These are phyloP conservation scores for Buathra laborator DNA, from an alignment of 2,888 invertebrate genomes.

Conservation along the genomic window DNA sequence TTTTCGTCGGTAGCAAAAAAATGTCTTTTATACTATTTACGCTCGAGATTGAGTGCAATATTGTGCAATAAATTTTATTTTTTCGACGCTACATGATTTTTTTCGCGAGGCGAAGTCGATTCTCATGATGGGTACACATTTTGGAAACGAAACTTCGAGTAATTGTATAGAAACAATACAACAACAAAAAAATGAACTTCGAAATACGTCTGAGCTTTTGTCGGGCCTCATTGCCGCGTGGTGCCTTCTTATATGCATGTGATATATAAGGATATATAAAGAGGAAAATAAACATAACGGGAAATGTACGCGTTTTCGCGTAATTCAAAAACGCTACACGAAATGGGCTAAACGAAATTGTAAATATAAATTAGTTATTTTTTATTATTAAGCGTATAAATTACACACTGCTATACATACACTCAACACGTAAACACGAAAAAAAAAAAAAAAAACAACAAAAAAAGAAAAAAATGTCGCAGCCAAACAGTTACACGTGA, in stretches of 20 bases:
- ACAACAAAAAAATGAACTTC: neutral
- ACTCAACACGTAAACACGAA: constrained; percentile 50
- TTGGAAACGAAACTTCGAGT: constrained; percentile 16
- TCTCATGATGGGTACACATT: constrained; percentile 34
- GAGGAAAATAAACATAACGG: constrained; percentile 57
- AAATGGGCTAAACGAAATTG: constrained; percentile 66
- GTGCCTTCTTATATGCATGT: constrained; percentile 80
- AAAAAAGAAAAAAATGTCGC: constrained; percentile 34
- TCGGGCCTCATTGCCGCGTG: constrained; percentile 64
- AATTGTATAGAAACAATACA: constrained; percentile 6
- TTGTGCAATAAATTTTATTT: constrained; percentile 35
- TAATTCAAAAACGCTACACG: constrained; percentile 31
- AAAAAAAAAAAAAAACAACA: constrained; percentile 25
- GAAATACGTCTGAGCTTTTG: constrained; percentile 55
- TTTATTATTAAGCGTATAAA: constrained; percentile 25
- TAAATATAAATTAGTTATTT: constrained; percentile 33
- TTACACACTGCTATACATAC: constrained; percentile 55
- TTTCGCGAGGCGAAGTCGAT: constrained; percentile 19
- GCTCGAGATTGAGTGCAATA: constrained; percentile 49
- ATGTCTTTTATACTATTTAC: constrained; percentile 25
- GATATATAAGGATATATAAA: constrained; percentile 77
- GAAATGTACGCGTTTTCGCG: constrained; percentile 18
- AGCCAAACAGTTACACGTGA: constrained; percentile 60
- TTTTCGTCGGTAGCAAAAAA: constrained; percentile 37
- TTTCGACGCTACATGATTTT: constrained; percentile 24